A percentile compares a stretch with the other conserved stretches of the same genome.
Conservation (phyloP, 2,113 vertebrate species). For the Collichthys lucidus region DNA sequence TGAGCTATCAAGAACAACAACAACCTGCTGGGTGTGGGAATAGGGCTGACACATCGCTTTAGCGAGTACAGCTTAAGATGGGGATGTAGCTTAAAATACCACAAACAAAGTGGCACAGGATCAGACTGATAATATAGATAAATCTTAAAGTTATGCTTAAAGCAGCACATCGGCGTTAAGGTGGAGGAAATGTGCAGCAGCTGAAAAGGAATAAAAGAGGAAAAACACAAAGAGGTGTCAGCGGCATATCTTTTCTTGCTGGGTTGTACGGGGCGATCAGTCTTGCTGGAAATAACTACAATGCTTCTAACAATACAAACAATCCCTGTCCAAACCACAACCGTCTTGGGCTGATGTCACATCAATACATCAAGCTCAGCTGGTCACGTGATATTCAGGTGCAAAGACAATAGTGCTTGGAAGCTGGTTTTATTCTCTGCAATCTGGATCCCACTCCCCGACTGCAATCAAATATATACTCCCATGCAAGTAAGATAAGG, state of each 20-base stretch:
- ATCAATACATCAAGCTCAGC: not conserved
- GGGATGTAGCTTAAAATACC: constrained; percentile 50
- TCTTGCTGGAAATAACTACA: constrained; percentile 48
- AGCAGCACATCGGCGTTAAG: constrained; percentile 4
- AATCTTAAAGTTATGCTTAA: constrained; percentile 42
- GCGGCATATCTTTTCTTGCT: constrained; percentile 23
- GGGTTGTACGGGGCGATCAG: constrained; percentile 37
- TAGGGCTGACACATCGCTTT: constrained; percentile 68
- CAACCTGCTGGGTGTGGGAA: constrained; percentile 74
- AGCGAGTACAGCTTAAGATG: constrained; percentile 46
- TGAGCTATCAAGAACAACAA: constrained; percentile 76
- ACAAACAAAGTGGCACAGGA: constrained; percentile 12
- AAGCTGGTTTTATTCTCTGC: constrained; percentile 16
- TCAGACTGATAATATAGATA: constrained; percentile 13
- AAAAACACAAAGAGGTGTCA: constrained; percentile 41
- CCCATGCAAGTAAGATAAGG: constrained; percentile 49
- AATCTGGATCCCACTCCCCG: constrained; percentile 13
- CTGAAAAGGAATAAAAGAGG: constrained; percentile 35
- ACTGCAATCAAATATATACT: constrained; percentile 35
- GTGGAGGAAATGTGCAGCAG: constrained; percentile 34
- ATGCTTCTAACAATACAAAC: constrained; percentile 46
- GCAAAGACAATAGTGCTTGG: constrained; percentile 4
- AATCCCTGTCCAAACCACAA: constrained; percentile 33
- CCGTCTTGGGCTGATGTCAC: constrained; percentile 20
- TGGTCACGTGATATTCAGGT: not conserved